Percentiles rank a stretch among this genome's conserved stretches.
phyloP scores from a whole-genome alignment of 30 jellyfish, hydroid and myxozoan species.

The Phacellophora camtschatica region DNA sequence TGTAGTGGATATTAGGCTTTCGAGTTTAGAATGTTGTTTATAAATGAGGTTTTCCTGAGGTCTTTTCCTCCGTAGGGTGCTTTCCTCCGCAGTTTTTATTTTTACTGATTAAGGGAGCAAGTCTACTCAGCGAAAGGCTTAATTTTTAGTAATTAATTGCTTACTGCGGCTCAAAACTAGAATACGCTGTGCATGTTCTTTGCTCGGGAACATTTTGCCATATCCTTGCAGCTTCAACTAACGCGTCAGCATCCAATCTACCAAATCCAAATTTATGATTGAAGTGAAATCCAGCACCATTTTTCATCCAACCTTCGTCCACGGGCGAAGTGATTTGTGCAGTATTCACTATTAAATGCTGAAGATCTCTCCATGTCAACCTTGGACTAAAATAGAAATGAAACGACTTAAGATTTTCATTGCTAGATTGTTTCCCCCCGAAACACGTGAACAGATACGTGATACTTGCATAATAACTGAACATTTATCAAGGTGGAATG shows the following conservation, averaged over 20 bases:
- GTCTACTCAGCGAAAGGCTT: neutral
- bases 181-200: constrained; percentile 89
- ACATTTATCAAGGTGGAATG: no score
- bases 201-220: constrained; percentile 89
- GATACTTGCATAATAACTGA: no score
- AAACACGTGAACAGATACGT: no score
- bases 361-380: constrained; percentile 95
- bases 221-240: constrained; percentile 89
- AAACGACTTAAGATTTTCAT: no score
- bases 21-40: no score
- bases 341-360: constrained; percentile 86
- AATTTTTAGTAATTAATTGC: neutral
- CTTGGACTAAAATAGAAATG: constrained; percentile 57
- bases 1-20: no score
- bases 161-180: constrained; percentile 85
- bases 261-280: constrained; percentile 99
- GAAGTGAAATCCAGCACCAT: constrained; percentile 99
- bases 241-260: constrained; percentile 91
- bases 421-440: no score
- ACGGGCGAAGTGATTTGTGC: constrained; percentile 99
- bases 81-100: no score
- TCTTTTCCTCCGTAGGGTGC: no score
- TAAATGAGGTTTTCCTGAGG: no score
- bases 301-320: constrained; percentile 97
- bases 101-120: no score